These are phyloP conservation scores for Gymnothorax reevesii DNA, from an alignment of 2,797 vertebrate species.

Conservation along the genomic window DNA sequence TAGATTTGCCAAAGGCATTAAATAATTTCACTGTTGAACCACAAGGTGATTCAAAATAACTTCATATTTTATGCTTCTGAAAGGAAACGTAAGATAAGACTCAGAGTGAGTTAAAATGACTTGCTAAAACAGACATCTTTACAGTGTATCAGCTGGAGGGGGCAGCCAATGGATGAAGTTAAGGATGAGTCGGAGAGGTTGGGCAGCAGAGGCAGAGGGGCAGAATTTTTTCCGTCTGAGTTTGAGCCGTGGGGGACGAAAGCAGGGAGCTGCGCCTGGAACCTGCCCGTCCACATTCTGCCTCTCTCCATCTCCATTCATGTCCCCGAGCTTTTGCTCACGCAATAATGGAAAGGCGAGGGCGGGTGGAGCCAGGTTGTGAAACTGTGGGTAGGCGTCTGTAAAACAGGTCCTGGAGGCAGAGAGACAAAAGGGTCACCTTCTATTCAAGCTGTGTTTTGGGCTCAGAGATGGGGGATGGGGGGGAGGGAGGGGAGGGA, in stretches of 20 bases:
- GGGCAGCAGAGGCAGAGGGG: background rate
- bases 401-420: background rate
- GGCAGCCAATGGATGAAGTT: background rate
- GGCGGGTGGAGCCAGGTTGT: background rate
- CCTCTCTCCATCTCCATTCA: background rate
- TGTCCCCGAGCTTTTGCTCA: background rate
- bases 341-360: background rate
- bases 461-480: background rate
- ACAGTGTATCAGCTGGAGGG: background rate
- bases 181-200: background rate
- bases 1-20: too few relatives aligned
- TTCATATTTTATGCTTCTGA: too few relatives aligned
- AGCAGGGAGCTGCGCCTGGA: background rate
- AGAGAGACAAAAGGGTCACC: background rate
- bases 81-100: too few relatives aligned
- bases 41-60: too few relatives aligned
- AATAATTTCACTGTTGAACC: too few relatives aligned
- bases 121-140: too few relatives aligned
- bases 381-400: background rate
- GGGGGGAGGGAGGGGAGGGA: background rate
- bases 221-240: background rate
- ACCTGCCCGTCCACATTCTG: background rate
- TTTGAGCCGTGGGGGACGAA: background rate
- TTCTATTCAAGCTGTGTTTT: background rate
- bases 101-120: too few relatives aligned